A percentile compares a stretch with the other conserved stretches of the same genome.
phyloP scores from a whole-genome alignment of 2,888 invertebrate genomes.

The Macroteleia sp. region DNA sequence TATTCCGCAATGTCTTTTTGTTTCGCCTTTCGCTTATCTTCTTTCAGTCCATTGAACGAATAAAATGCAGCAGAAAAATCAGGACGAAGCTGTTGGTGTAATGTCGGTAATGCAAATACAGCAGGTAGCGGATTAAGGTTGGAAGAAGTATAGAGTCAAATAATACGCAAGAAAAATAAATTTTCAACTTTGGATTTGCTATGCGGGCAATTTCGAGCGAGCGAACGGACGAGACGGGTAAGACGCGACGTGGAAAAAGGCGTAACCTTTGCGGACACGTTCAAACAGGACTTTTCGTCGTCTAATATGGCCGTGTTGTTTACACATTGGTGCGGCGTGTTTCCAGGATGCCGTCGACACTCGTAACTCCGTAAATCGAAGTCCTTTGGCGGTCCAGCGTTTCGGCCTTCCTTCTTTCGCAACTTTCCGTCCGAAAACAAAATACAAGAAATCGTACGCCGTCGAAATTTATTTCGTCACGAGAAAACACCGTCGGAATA shows the following conservation, averaged over 20 bases:
- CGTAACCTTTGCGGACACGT: conserved; percentile 17
- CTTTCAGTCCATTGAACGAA: conserved; percentile 54
- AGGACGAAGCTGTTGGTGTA: conserved; percentile 45
- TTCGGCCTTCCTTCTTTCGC: conserved; percentile 25
- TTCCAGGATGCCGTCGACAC: conserved; percentile 32
- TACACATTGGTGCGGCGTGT: conserved; percentile 47
- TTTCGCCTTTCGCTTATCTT: conserved; percentile 54
- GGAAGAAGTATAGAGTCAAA: conserved; percentile 28
- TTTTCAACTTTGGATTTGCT: conserved; percentile 15
- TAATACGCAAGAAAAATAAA: conserved; percentile 44
- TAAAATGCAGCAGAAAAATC: conserved; percentile 43
- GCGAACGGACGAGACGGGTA: background rate
- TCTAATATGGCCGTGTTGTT: conserved; percentile 51
- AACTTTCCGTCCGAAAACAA: conserved; percentile 42
- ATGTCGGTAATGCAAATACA: conserved; percentile 57
- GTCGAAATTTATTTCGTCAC: conserved; percentile 53
- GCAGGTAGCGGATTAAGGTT: conserved; percentile 39
- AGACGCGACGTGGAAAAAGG: background rate
- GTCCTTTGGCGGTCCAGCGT: conserved; percentile 42
- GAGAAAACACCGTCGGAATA: conserved; percentile 48
- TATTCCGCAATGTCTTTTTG: conserved; percentile 38
- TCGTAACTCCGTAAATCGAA: conserved; percentile 50
- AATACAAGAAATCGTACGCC: conserved; percentile 29
- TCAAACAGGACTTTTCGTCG: conserved; percentile 39
- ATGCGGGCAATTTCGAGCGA: conserved; percentile 14